A percentile compares a stretch with the other conserved stretches of the same genome.
These are phyloP conservation scores for Panurus biarmicus DNA, from an alignment of 2,113 vertebrate species.

Conservation along the genomic window DNA sequence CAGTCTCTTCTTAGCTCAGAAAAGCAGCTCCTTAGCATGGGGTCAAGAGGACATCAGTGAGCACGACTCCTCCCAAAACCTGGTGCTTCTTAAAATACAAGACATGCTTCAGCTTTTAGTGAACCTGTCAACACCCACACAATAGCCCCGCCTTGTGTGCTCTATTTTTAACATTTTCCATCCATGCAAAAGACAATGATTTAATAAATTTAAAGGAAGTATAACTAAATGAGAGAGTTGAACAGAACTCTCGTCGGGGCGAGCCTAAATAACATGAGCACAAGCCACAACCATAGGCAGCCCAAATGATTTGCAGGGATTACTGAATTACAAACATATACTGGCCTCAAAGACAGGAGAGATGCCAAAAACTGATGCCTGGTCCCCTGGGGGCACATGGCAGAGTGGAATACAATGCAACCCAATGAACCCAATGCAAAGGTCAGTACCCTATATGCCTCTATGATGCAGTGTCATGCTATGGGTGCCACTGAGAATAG, in stretches of 20 bases:
- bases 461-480: neutral
- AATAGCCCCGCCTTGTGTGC: neutral
- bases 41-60: neutral
- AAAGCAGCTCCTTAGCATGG: neutral
- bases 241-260: neutral
- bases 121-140: constrained; percentile 6
- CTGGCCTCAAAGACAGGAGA: neutral
- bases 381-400: neutral
- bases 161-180: constrained; percentile 54
- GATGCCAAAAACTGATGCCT: neutral
- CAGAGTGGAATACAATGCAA: no score
- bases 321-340: neutral
- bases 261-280: fast-evolving
- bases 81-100: neutral
- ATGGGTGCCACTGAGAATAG: neutral
- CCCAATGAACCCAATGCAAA: neutral
- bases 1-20: neutral
- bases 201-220: neutral
- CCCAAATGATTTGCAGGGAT: neutral
- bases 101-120: neutral
- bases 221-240: neutral
- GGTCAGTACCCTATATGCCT: fast-evolving
- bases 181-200: neutral
- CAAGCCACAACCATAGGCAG: neutral
- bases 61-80: neutral